phyloP scores from a whole-genome alignment of 2,888 invertebrate species.

The Orthosia incerta region DNA sequence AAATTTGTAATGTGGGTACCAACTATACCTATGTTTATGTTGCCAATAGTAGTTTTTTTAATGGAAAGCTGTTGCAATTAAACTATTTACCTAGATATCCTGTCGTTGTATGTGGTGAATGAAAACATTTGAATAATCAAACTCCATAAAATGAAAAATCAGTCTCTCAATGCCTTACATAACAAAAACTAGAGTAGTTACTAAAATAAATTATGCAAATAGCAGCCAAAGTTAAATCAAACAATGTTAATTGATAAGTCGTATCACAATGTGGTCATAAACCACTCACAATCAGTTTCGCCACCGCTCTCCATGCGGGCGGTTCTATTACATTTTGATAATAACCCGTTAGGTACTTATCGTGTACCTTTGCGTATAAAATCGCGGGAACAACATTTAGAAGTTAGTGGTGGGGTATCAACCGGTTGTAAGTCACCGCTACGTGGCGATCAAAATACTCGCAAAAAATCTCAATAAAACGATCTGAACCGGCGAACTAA shows the following conservation, averaged over 20 bases:
- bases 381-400: slow-evolving; percentile 12
- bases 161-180: background rate
- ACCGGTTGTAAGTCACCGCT: slow-evolving; percentile 22
- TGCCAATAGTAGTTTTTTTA: no score
- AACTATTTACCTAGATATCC: no score
- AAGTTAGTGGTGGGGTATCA: slow-evolving; percentile 38
- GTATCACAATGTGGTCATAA: slow-evolving; percentile 49
- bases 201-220: slow-evolving; percentile 56
- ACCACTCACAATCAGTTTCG: slow-evolving; percentile 55
- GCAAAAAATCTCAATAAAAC: slow-evolving; percentile 42
- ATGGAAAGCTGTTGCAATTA: no score
- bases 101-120: background rate
- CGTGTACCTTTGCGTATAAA: slow-evolving; percentile 24
- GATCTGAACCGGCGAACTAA: slow-evolving; percentile 1
- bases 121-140: background rate
- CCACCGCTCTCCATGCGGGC: slow-evolving; percentile 44
- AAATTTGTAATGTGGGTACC: no score
- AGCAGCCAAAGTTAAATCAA: slow-evolving; percentile 52
- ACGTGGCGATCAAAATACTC: slow-evolving; percentile 48
- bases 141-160: background rate
- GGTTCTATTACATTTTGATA: slow-evolving; percentile 48
- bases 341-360: slow-evolving; percentile 11
- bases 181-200: slow-evolving; percentile 20
- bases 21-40: no score
- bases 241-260: slow-evolving; percentile 56